A percentile compares a stretch with the other conserved stretches of the same genome.
Conservation (phyloP, 2,113 vertebrate genomes). For the Cercocebus atys region DNA sequence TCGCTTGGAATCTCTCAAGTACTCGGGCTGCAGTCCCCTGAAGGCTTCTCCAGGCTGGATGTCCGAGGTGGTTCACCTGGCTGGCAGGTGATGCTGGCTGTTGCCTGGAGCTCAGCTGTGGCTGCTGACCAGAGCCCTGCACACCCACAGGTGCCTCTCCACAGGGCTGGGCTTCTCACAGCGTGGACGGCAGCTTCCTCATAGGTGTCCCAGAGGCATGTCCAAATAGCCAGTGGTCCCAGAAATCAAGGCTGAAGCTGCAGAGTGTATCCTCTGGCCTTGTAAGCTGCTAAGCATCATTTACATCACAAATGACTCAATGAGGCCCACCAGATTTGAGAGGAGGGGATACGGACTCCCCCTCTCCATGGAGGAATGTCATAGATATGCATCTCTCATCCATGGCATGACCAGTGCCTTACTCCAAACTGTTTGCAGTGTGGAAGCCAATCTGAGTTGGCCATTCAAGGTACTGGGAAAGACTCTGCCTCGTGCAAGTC, state of each 20-base stretch:
- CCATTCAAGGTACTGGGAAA: background rate
- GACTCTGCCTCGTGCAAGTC: too few species aligned
- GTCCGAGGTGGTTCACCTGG: background rate
- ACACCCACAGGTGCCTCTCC: rapidly evolving
- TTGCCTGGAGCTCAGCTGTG: background rate
- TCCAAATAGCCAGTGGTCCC: background rate
- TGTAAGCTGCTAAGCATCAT: background rate
- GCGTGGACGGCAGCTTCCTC: rapidly evolving
- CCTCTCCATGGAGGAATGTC: background rate
- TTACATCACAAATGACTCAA: background rate
- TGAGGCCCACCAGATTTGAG: background rate
- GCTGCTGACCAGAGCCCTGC: background rate
- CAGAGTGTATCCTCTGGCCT: background rate
- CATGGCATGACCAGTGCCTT: too few species aligned
- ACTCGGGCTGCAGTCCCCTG: background rate
- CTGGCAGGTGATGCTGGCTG: background rate
- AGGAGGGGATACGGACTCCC: rapidly evolving
- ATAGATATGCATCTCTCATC: background rate
- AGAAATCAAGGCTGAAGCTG: background rate
- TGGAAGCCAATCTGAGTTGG: background rate
- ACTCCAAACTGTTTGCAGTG: background rate
- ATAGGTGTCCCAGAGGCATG: rapidly evolving
- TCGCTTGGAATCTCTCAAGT: background rate
- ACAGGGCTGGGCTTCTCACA: background rate
- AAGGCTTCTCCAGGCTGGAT: background rate